Evolutionary conservation across 2,797 vertebrate species (phyloP).

Genomic region (Centropyge bicolor): DNA sequence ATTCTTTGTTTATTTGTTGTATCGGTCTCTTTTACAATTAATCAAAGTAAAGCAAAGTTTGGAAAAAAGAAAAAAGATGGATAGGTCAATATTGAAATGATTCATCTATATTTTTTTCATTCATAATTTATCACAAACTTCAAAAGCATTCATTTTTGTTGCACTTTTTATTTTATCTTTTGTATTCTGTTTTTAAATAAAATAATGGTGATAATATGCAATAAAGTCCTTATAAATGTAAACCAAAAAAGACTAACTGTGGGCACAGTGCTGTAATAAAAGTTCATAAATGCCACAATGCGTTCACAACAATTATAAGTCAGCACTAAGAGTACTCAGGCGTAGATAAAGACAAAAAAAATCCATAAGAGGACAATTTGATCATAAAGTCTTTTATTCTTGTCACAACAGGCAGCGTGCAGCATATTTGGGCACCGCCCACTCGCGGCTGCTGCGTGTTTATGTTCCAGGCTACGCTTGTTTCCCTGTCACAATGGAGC

Average conservation of each 20-base stretch:
- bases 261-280: neutral
- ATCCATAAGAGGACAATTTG: neutral
- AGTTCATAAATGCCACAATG: neutral
- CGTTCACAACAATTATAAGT: neutral
- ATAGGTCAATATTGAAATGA: neutral
- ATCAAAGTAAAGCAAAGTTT: neutral
- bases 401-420: slow-evolving; percentile 50
- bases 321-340: neutral
- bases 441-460: slow-evolving; percentile 63
- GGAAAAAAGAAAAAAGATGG: neutral
- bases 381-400: slow-evolving; percentile 15
- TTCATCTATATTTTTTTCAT: neutral
- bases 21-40: neutral
- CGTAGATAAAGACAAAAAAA: neutral
- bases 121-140: neutral
- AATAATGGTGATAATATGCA: neutral
- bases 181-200: neutral
- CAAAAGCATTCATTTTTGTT: neutral
- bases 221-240: neutral
- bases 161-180: neutral
- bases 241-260: neutral
- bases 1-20: neutral
- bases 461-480: slow-evolving; percentile 44
- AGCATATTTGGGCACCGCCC: slow-evolving; percentile 67
- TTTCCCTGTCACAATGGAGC: neutral